These are phyloP conservation scores for Mormyrops attenuatus DNA, from an alignment of 2,797 vertebrate species.

Conservation along the genomic window DNA sequence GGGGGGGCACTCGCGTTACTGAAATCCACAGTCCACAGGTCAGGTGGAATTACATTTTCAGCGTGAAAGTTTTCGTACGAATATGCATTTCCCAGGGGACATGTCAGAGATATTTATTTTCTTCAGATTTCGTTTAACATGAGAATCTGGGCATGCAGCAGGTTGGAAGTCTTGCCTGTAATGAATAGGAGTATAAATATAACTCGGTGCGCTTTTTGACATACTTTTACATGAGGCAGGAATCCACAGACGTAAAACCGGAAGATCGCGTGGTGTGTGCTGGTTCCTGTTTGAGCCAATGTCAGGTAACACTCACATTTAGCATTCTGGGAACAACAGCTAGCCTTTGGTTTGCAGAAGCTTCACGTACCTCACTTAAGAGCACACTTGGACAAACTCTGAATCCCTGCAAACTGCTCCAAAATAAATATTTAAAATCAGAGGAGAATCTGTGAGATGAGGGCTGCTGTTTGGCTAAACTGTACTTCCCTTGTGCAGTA, in stretches of 20 bases:
- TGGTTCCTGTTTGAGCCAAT: background rate
- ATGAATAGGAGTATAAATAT: background rate
- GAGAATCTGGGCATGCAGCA: background rate
- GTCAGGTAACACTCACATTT: background rate
- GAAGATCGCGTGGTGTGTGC: background rate
- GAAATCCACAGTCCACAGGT: background rate
- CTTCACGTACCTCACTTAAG: background rate
- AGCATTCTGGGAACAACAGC: background rate
- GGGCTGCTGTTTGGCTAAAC: background rate
- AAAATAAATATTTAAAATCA: background rate
- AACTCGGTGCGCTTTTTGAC: background rate
- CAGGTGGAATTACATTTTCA: background rate
- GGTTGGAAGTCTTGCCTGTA: background rate
- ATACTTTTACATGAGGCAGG: background rate
- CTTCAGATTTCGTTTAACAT: background rate
- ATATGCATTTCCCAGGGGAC: background rate
- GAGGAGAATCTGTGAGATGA: background rate
- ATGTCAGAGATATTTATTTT: background rate
- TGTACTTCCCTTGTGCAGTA: background rate
- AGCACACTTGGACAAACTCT: background rate
- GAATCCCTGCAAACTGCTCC: background rate
- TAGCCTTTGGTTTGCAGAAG: background rate
- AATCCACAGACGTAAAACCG: background rate
- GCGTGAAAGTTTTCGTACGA: background rate
- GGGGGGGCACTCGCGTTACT: background rate